Evolutionary conservation across 2,797 vertebrate species (phyloP).

Genomic region (Chromobotia macracanthus): DNA sequence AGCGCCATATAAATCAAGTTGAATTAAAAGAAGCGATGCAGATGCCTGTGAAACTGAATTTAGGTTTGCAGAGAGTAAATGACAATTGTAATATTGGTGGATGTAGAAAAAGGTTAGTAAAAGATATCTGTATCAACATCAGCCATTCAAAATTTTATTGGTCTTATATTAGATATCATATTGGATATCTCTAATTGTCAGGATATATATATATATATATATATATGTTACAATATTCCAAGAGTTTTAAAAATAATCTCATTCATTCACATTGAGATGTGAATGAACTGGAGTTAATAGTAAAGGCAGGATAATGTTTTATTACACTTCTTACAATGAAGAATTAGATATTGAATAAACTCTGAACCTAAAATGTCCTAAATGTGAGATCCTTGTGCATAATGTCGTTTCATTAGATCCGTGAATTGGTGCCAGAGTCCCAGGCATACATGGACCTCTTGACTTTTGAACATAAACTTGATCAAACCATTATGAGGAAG

Average conservation of each 20-base stretch:
- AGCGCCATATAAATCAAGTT: too few relatives aligned
- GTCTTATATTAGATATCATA: too few relatives aligned
- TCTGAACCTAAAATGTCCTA: not conserved
- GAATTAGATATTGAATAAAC: too few relatives aligned
- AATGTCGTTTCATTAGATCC: conserved; percentile 80
- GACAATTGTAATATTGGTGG: too few relatives aligned
- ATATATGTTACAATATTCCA: not conserved
- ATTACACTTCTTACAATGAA: too few relatives aligned
- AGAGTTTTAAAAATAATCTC: not conserved
- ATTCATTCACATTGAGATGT: conserved; percentile 1
- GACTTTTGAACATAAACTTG: conserved; percentile 96
- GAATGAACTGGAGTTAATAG: too few relatives aligned
- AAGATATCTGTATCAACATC: too few relatives aligned
- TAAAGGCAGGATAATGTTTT: too few relatives aligned
- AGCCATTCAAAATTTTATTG: too few relatives aligned
- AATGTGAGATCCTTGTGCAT: not conserved
- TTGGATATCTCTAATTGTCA: not conserved
- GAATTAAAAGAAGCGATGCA: not conserved
- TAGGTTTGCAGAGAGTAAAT: too few relatives aligned
- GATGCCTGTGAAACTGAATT: not conserved
- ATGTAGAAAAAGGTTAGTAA: too few relatives aligned
- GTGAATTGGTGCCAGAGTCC: conserved; percentile 97
- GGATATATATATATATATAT: not conserved
- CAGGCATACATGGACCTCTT: conserved; percentile 99
- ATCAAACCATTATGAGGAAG: conserved; percentile 99